Percentiles rank a stretch among this genome's conserved stretches.
phyloP scores from a whole-genome alignment of 2,888 invertebrate species.

The Pseudanteris insignis region DNA sequence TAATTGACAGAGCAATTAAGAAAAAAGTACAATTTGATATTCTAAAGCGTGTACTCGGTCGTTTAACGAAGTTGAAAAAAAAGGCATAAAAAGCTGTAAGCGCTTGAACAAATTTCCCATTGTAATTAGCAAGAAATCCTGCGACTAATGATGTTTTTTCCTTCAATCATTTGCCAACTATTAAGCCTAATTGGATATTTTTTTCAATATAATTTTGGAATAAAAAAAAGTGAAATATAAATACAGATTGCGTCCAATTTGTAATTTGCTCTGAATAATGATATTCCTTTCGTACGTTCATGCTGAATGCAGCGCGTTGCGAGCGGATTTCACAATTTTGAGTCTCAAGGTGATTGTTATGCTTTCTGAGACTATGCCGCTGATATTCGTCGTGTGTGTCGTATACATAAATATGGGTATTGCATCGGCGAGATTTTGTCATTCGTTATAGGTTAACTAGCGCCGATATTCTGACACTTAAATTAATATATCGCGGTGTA shows the following conservation, averaged over 20 bases:
- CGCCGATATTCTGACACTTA: slow-evolving; percentile 25
- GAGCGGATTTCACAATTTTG: slow-evolving; percentile 37
- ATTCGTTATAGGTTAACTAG: slow-evolving; percentile 32
- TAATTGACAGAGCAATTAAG: slow-evolving; percentile 16
- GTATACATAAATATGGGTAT: slow-evolving; percentile 39
- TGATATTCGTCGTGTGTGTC: slow-evolving; percentile 35
- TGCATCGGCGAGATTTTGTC: slow-evolving; percentile 38
- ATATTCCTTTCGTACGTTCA: slow-evolving; percentile 20
- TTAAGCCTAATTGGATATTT: slow-evolving; percentile 37
- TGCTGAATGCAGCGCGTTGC: slow-evolving; percentile 13
- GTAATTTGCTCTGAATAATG: slow-evolving; percentile 31
- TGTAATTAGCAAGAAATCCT: slow-evolving; percentile 37
- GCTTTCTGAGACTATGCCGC: slow-evolving; percentile 20
- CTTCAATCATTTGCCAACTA: slow-evolving; percentile 31
- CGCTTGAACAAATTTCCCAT: slow-evolving; percentile 16
- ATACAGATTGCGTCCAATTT: slow-evolving; percentile 27
- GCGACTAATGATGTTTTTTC: slow-evolving; percentile 40
- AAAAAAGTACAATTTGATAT: slow-evolving; percentile 22
- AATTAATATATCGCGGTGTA: slow-evolving; percentile 27
- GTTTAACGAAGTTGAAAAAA: slow-evolving; percentile 25
- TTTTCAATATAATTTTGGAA: slow-evolving; percentile 38
- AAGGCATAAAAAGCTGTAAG: background rate
- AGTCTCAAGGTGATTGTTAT: slow-evolving; percentile 36
- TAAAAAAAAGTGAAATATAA: slow-evolving; percentile 33
- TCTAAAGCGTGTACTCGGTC: slow-evolving; percentile 14